These are phyloP conservation scores for Bradysia coprophila DNA, from an alignment of 1,140 invertebrate species.

Conservation along the genomic window DNA sequence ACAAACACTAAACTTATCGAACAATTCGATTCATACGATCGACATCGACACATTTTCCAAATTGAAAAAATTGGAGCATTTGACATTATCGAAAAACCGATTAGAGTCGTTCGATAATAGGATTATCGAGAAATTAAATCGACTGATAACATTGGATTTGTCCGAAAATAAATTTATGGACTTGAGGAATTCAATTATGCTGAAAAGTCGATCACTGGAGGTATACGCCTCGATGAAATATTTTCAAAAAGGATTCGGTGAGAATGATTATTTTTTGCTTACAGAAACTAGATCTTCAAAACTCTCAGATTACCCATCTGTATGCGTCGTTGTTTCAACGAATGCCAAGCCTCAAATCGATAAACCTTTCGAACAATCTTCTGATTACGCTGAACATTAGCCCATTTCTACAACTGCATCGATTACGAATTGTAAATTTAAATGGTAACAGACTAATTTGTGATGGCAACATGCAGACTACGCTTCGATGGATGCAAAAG, in stretches of 20 bases:
- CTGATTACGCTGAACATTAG: conserved; percentile 12
- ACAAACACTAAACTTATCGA: conserved; percentile 11
- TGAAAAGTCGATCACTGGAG: conserved; percentile 10
- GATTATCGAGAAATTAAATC: conserved; percentile 13
- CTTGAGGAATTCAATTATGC: conserved; percentile 8
- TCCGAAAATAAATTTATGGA: conserved; percentile 17
- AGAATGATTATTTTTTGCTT: no score
- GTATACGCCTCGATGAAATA: neutral
- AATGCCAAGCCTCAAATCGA: conserved; percentile 12
- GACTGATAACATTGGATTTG: conserved; percentile 13
- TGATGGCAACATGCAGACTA: neutral
- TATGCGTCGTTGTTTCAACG: conserved; percentile 8
- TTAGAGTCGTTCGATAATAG: conserved; percentile 17
- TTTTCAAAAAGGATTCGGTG: no score
- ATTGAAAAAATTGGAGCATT: conserved; percentile 9
- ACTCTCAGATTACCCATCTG: conserved; percentile 16
- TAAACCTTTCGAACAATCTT: conserved; percentile 17
- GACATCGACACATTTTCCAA: conserved; percentile 14
- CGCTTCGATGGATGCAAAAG: neutral
- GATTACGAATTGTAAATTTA: conserved; percentile 11
- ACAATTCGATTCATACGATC: conserved; percentile 17
- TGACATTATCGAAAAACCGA: conserved; percentile 20
- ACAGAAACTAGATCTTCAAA: conserved; percentile 13
- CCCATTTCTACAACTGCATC: conserved; percentile 10
- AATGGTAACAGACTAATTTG: conserved; percentile 16